phyloP scores from a whole-genome alignment of 2,113 vertebrate species.

The Lycocorax pyrrhopterus region DNA sequence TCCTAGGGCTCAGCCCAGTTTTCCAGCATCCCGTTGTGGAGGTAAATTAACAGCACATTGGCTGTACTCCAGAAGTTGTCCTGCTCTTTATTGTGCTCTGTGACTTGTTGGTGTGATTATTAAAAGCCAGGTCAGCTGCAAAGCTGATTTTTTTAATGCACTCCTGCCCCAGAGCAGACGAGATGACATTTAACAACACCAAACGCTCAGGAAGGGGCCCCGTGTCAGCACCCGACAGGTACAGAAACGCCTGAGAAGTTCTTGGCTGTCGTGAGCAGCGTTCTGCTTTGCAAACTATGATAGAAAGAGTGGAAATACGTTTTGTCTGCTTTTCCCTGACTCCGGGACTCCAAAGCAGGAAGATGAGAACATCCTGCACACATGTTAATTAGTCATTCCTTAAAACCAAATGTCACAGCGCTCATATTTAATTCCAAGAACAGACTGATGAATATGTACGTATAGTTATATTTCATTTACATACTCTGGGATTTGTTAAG shows the following conservation, averaged over 20 bases:
- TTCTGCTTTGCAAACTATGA: constrained; percentile 58
- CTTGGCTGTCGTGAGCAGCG: constrained; percentile 12
- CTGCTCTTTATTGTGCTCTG: not conserved
- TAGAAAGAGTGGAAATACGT: constrained; percentile 45
- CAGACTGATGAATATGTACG: constrained; percentile 67
- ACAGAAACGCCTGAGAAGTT: constrained; percentile 35
- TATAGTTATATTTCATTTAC: constrained; percentile 65
- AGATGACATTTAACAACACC: constrained; percentile 18
- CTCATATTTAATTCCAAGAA: constrained; percentile 71
- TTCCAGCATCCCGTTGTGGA: not conserved
- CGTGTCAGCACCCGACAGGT: constrained; percentile 26
- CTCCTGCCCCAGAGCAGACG: not conserved
- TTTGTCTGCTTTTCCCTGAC: constrained; percentile 57
- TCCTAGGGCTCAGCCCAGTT: not conserved
- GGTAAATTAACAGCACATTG: not conserved
- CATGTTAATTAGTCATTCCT: constrained; percentile 69
- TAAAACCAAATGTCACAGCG: constrained; percentile 72
- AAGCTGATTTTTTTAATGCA: not conserved
- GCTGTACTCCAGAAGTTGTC: not conserved
- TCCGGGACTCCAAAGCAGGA: constrained; percentile 36
- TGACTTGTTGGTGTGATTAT: not conserved
- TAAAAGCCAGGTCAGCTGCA: not conserved
- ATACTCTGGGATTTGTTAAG: constrained; percentile 60
- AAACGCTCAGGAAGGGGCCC: not conserved
- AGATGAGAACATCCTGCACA: constrained; percentile 65